Evolutionary conservation across 2,797 vertebrate species (phyloP), one percentile per base, ranked within the genome.

Genomic region (Darevskia nairensis): DNA sequence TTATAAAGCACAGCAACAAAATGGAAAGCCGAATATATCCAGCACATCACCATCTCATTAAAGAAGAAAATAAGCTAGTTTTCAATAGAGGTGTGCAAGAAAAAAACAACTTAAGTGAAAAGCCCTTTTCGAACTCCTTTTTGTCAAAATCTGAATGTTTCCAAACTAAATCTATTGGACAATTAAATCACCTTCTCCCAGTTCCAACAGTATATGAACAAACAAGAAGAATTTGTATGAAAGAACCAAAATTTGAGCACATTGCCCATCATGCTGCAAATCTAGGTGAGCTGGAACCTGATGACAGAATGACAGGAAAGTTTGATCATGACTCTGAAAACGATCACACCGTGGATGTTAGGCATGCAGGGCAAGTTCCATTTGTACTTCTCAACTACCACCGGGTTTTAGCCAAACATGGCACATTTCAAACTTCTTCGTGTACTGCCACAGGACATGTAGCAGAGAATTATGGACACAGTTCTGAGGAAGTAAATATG

Each of bases 361-460:
- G 95, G 82, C 88, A 97, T 35, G 85, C 96, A 0, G 93, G 96
- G 11, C 98, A 98, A 89, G 94, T 97, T 27, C 97, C 98, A 0
- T 97, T 98, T 3, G 96, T 98, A 94, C 97, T 98, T 90, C 95
- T 98, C 85, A 98, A 98, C 93, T 97, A 98, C 86, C 97, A 98
- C 92, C 98, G 97, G 46, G 97, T 98, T 83, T 94, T 98, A 94
- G 95, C 97, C 80, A 98, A 98, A 83, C 98, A 97, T 0, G 92
- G 96, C 6, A 94, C 97, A 0, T 96, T 97, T 91, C 97, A 96
- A 35, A 77, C 92, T 0, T 94, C 97, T 0, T 71, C 97, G 1
- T 97, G 97, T 75, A 44, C 95, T 69, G 95, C 97, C 1, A 5
- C 94, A 35, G 96, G 95, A 85, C 97, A 97, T 1, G 87, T 86